A percentile compares a stretch with the other conserved stretches of the same genome.
Conservation (phyloP, 2,888 invertebrate species). For the Thereva unica region DNA sequence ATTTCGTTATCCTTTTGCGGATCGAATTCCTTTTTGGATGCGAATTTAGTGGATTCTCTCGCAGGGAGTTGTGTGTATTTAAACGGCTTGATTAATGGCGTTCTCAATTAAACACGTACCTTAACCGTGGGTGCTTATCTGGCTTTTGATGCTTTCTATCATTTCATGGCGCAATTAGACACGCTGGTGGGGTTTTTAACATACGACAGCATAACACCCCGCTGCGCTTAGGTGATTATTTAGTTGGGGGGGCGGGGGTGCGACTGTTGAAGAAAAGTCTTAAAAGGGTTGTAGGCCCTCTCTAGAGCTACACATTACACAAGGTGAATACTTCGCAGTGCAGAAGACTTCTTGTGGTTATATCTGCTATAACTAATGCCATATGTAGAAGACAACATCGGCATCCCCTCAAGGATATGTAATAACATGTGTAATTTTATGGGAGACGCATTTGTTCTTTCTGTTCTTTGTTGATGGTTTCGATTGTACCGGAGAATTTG, state of each 20-base stretch:
- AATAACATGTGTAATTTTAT: conserved; percentile 35
- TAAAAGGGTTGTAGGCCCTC: neutral
- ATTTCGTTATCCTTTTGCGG: conserved; percentile 3
- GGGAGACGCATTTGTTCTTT: conserved; percentile 24
- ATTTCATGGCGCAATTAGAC: conserved; percentile 22
- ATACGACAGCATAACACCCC: conserved; percentile 18
- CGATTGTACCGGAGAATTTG: no score
- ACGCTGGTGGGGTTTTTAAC: conserved; percentile 34
- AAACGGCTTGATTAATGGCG: conserved; percentile 32
- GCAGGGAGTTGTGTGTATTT: conserved; percentile 19
- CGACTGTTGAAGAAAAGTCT: neutral
- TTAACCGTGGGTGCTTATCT: conserved; percentile 21
- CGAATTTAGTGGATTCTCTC: conserved; percentile 2
- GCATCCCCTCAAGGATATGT: conserved; percentile 10
- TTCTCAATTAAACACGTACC: conserved; percentile 36
- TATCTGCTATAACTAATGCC: conserved; percentile 2
- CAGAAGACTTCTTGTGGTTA: no score
- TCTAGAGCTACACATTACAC: neutral
- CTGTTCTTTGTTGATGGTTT: no score
- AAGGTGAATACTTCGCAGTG: no score
- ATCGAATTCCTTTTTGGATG: conserved; percentile 11
- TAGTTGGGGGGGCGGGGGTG: conserved; percentile 5
- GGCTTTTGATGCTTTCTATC: conserved; percentile 25
- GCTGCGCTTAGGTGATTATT: conserved; percentile 31
- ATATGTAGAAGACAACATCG: conserved; percentile 6